A percentile compares a stretch with the other conserved stretches of the same genome.
phyloP scores from a whole-genome alignment of 2,113 vertebrate genomes.

The Heterotis niloticus region DNA sequence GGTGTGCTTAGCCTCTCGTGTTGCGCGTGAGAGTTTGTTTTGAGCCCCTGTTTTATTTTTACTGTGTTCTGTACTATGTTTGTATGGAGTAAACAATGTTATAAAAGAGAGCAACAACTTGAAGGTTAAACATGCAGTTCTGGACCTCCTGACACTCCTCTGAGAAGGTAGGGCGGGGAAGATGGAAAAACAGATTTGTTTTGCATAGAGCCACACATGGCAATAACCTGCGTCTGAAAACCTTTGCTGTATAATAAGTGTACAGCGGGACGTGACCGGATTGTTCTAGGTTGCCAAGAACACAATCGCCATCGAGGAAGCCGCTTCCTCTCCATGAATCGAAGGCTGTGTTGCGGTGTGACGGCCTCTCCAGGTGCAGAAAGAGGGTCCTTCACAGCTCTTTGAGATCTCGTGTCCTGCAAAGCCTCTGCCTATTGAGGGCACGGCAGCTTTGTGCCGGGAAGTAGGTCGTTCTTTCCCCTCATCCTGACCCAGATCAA shows the following conservation, averaged over 20 bases:
- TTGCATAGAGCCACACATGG: too few relatives aligned
- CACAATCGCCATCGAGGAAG: neutral
- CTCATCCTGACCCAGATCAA: conserved; percentile 63
- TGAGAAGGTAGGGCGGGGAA: neutral
- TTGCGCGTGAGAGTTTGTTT: neutral
- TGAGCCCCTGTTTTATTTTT: conserved; percentile 25
- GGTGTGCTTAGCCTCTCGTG: neutral
- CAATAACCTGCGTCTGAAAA: too few relatives aligned
- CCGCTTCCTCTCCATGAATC: conserved; percentile 36
- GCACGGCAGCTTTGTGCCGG: conserved; percentile 61
- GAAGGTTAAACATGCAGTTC: conserved; percentile 49
- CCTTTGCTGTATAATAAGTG: too few relatives aligned
- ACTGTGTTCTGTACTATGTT: neutral
- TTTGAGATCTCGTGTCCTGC: conserved; percentile 55
- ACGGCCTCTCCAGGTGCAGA: neutral
- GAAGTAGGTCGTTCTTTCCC: conserved; percentile 69
- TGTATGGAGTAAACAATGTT: neutral
- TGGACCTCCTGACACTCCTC: conserved; percentile 23
- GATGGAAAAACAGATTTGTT: neutral
- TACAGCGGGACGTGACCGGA: neutral
- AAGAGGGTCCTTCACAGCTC: conserved; percentile 37
- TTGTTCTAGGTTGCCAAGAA: neutral
- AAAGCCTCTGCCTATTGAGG: conserved; percentile 63
- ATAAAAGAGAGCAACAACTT: conserved; percentile 40
- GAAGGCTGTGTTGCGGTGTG: conserved; percentile 17